Conservation (phyloP, 2,797 vertebrate species). For the Chaetophractus vellerosus region DNA sequence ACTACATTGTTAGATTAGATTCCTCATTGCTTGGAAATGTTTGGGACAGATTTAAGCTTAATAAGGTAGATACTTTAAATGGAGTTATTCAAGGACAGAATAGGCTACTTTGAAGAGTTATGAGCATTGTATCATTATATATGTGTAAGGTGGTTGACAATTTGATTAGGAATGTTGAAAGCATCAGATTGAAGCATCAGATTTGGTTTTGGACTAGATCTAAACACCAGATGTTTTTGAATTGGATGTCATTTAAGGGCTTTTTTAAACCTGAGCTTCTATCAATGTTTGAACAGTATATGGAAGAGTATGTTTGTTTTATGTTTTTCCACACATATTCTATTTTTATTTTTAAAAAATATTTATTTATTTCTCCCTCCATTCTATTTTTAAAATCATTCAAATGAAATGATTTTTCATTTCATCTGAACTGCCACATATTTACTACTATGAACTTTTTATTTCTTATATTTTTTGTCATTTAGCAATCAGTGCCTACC, state of each 20-base stretch:
- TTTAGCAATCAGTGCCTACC: background rate
- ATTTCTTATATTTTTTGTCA: background rate
- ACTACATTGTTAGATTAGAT: background rate
- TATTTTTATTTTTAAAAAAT: conserved; percentile 59
- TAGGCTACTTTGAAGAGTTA: background rate
- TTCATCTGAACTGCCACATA: background rate
- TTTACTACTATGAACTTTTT: background rate
- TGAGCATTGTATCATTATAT: conserved; percentile 8
- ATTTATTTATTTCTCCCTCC: too few relatives aligned
- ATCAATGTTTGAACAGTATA: conserved; percentile 29
- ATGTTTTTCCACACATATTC: conserved; percentile 1
- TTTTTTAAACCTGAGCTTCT: conserved; percentile 56
- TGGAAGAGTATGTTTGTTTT: conserved; percentile 43
- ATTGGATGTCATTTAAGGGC: conserved; percentile 4
- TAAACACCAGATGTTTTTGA: conserved; percentile 4
- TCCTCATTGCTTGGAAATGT: conserved; percentile 36
- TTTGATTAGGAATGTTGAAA: conserved; percentile 49
- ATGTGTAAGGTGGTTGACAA: conserved; percentile 9
- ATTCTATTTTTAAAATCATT: conserved; percentile 65
- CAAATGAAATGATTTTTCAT: background rate
- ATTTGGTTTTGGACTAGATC: conserved; percentile 26
- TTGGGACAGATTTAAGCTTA: conserved; percentile 44
- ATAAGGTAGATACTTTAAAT: conserved; percentile 25
- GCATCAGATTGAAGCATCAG: background rate
- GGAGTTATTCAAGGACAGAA: conserved; percentile 3